A percentile compares a stretch with the other conserved stretches of the same genome.
These are phyloP conservation scores for Oasisia sp. DNA, from an alignment of 2,888 invertebrate species.

Conservation along the genomic window DNA sequence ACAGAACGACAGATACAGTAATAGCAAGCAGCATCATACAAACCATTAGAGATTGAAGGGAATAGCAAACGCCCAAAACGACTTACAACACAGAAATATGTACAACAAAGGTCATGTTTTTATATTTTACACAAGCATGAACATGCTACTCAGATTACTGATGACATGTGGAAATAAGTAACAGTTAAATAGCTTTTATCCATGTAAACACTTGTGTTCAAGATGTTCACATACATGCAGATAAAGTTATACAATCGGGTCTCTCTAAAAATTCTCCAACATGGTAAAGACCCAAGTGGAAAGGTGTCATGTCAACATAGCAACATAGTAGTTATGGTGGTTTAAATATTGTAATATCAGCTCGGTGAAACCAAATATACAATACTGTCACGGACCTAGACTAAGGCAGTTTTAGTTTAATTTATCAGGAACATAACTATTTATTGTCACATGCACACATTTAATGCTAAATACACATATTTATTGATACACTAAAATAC, in stretches of 20 bases:
- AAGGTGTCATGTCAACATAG: neutral
- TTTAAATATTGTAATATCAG: conserved; percentile 17
- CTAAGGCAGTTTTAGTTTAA: neutral
- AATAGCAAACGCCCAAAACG: neutral
- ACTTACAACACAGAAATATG: neutral
- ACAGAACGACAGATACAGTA: neutral
- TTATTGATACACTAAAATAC: neutral
- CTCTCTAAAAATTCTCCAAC: neutral
- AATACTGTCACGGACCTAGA: neutral
- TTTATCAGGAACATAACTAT: neutral
- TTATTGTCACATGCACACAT: neutral
- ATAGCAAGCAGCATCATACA: neutral
- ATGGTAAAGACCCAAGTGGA: neutral
- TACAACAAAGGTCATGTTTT: neutral
- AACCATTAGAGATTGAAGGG: neutral
- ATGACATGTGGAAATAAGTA: too few relatives aligned
- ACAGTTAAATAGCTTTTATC: too few relatives aligned
- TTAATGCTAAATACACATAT: neutral
- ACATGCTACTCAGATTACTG: neutral
- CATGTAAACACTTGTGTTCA: neutral
- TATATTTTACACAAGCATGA: neutral
- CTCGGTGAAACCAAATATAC: neutral
- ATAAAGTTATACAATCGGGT: neutral
- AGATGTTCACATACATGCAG: neutral
- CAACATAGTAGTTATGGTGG: neutral